These are phyloP conservation scores for Mythimna pallens DNA, from an alignment of 2,888 invertebrate genomes.

Conservation along the genomic window DNA sequence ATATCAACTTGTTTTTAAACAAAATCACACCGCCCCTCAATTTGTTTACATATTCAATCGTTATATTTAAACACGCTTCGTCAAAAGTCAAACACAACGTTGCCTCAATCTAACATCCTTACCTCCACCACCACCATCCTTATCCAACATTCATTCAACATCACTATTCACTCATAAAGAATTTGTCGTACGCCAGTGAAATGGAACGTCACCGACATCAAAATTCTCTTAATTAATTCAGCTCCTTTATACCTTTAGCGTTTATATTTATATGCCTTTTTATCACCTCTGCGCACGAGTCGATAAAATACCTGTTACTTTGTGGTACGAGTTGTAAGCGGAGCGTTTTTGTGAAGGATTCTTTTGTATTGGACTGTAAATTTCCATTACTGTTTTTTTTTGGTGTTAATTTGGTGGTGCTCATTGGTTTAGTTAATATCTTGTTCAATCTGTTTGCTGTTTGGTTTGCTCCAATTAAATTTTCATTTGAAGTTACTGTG, in stretches of 20 bases:
- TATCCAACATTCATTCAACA: slow-evolving; percentile 64
- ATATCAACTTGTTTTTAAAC: not conserved
- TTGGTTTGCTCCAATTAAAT: too few relatives aligned
- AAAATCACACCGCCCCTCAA: not conserved
- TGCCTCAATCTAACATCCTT: slow-evolving; percentile 63
- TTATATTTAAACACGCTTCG: not conserved
- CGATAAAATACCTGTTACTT: slow-evolving; percentile 82
- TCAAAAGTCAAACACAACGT: slow-evolving; percentile 16
- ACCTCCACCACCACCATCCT: too few relatives aligned
- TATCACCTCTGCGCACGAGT: slow-evolving; percentile 86
- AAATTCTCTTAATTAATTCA: slow-evolving; percentile 88
- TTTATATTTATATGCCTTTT: slow-evolving; percentile 85
- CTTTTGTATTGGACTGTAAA: not conserved
- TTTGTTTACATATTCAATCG: not conserved
- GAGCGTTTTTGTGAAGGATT: slow-evolving; percentile 41
- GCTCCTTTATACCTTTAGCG: slow-evolving; percentile 83
- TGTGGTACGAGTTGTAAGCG: slow-evolving; percentile 60
- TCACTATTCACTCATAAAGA: slow-evolving; percentile 73
- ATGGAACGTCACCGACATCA: slow-evolving; percentile 79
- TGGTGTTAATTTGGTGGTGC: not conserved
- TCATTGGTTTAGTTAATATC: too few relatives aligned
- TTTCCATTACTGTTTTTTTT: not conserved
- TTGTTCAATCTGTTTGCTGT: too few relatives aligned
- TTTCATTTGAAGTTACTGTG: too few relatives aligned
- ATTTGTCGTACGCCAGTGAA: slow-evolving; percentile 84